Conservation (phyloP, 2,888 invertebrate genomes). For the Leptopilina myrica region DNA sequence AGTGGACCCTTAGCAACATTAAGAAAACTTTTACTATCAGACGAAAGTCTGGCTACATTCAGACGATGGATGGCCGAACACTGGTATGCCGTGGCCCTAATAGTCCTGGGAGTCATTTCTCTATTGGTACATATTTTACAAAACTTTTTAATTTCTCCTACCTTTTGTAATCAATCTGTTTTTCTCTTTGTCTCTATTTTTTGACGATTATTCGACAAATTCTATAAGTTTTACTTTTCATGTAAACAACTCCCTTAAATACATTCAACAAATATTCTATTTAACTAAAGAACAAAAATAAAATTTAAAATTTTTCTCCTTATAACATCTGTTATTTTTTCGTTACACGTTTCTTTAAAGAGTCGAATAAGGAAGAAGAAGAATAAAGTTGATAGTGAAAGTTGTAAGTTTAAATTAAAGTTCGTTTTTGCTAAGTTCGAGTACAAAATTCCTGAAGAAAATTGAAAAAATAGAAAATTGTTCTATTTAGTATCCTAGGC, state of each 20-base stretch:
- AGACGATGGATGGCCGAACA: slow-evolving; percentile 91
- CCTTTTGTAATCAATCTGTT: background rate
- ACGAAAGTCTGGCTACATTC: slow-evolving; percentile 93
- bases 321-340: background rate
- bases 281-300: too few relatives aligned
- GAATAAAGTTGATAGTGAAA: slow-evolving; percentile 56
- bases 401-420: slow-evolving; percentile 64
- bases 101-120: slow-evolving; percentile 85
- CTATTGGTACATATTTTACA: slow-evolving; percentile 84
- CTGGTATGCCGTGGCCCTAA: slow-evolving; percentile 93
- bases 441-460: background rate
- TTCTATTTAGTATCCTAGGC: background rate
- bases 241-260: background rate
- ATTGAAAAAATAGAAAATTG: background rate
- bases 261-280: background rate
- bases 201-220: background rate
- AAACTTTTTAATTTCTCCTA: slow-evolving; percentile 6
- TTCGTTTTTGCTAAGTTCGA: slow-evolving; percentile 52
- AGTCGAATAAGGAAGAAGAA: slow-evolving; percentile 63
- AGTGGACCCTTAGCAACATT: slow-evolving; percentile 94
- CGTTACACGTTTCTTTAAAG: slow-evolving; percentile 57
- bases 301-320: background rate
- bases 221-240: background rate
- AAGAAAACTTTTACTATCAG: slow-evolving; percentile 89
- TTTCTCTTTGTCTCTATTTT: background rate